A percentile compares a stretch with the other conserved stretches of the same genome.
These are phyloP conservation scores for Tachypleus tridentatus DNA, from an alignment of 1,140 invertebrate species.

Conservation along the genomic window DNA sequence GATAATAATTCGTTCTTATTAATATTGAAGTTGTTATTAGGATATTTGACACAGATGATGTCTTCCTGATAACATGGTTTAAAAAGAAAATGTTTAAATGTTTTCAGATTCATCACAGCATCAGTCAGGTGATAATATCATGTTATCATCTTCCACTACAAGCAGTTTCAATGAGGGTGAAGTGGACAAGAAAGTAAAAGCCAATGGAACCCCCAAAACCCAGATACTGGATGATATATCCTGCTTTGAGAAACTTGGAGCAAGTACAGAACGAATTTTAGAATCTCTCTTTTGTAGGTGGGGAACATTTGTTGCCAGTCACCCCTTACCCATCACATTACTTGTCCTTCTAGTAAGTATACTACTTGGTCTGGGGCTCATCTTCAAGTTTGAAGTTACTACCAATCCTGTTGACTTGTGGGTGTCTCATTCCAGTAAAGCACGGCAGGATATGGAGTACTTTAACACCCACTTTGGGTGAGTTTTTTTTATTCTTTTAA, in stretches of 20 bases:
- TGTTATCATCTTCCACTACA: too few relatives aligned
- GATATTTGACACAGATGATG: too few relatives aligned
- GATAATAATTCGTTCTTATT: too few relatives aligned
- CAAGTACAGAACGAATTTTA: conserved; percentile 57
- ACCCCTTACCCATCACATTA: conserved; percentile 63
- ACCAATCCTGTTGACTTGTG: conserved; percentile 95
- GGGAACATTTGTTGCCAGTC: conserved; percentile 65
- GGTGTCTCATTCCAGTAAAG: conserved; percentile 75
- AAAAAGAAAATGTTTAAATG: too few relatives aligned
- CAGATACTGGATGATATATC: conserved; percentile 21
- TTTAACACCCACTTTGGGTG: conserved; percentile 75
- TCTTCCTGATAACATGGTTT: too few relatives aligned
- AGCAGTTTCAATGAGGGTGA: too few relatives aligned
- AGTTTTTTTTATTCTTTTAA: conserved; percentile 2
- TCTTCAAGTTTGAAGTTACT: conserved; percentile 50
- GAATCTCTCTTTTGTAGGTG: conserved; percentile 63
- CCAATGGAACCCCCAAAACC: neutral
- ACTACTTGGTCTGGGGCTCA: conserved; percentile 48
- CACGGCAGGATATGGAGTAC: conserved; percentile 73
- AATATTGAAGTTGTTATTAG: too few relatives aligned
- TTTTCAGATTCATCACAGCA: too few relatives aligned
- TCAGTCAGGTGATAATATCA: too few relatives aligned
- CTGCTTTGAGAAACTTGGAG: conserved; percentile 57
- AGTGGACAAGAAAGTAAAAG: too few relatives aligned
- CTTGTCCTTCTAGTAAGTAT: conserved; percentile 48